Conservation (phyloP, 1,140 invertebrate genomes). For the Drosophila tani region DNA sequence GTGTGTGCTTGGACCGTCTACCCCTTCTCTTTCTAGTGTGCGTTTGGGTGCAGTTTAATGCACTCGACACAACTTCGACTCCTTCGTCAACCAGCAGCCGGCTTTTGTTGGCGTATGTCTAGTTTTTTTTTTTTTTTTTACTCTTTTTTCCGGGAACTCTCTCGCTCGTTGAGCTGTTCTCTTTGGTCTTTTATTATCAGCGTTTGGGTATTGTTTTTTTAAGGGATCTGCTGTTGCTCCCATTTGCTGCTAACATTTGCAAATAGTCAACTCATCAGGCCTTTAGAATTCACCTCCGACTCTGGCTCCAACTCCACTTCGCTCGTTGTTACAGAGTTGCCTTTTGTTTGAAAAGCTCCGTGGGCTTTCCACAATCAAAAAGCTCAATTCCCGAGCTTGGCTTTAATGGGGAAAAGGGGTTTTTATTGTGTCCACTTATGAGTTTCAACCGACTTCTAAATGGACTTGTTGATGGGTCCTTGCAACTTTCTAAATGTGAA, state of each 20-base stretch:
- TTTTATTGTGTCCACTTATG: constrained; percentile 46
- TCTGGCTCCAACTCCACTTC: background rate
- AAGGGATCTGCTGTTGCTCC: constrained; percentile 30
- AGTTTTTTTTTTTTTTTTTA: constrained; percentile 22
- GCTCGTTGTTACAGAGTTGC: background rate
- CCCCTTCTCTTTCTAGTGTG: constrained; percentile 4
- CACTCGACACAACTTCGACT: constrained; percentile 52
- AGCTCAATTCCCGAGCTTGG: constrained; percentile 25
- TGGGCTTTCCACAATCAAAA: constrained; percentile 43
- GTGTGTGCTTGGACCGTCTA: constrained; percentile 34
- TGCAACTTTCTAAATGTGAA: constrained; percentile 29
- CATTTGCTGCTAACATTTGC: constrained; percentile 47
- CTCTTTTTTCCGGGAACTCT: constrained; percentile 12
- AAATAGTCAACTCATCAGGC: constrained; percentile 50
- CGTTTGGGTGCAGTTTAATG: constrained; percentile 69
- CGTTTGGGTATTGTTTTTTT: constrained; percentile 35
- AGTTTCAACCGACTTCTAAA: constrained; percentile 35
- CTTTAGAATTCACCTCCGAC: constrained; percentile 17
- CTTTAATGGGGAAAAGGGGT: constrained; percentile 16
- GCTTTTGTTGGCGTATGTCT: constrained; percentile 68
- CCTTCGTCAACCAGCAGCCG: constrained; percentile 16
- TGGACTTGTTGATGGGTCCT: constrained; percentile 39
- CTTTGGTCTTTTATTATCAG: constrained; percentile 42
- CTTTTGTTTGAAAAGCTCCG: constrained; percentile 29
- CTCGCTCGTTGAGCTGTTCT: constrained; percentile 11